These are phyloP conservation scores for Eulithis prunata DNA, from an alignment of 2,888 invertebrate species.

Conservation along the genomic window DNA sequence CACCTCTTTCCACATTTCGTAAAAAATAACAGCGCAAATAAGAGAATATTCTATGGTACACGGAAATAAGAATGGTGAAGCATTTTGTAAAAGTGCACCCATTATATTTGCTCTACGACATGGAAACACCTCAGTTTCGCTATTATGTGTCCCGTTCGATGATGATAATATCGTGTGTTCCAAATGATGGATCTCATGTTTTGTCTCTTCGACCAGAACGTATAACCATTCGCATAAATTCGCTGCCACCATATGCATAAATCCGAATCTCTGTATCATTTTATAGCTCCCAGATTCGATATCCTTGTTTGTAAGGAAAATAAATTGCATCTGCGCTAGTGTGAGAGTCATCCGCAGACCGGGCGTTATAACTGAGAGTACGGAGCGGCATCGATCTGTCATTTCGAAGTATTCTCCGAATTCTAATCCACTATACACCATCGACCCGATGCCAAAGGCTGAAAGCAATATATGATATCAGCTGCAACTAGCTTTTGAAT, in stretches of 20 bases:
- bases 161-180: conserved; percentile 68
- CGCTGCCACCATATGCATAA: conserved; percentile 97
- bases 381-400: conserved; percentile 86
- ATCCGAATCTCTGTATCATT: conserved; percentile 92
- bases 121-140: conserved; percentile 52
- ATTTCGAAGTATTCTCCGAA: conserved; percentile 91
- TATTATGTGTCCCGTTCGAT: conserved; percentile 49
- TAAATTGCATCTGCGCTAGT: conserved; percentile 96
- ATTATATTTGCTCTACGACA: conserved; percentile 88
- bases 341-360: conserved; percentile 92
- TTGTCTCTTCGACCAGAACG: conserved; percentile 94
- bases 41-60: conserved; percentile 96
- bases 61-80: conserved; percentile 93
- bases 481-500: conserved; percentile 21
- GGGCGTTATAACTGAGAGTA: conserved; percentile 90
- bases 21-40: conserved; percentile 94
- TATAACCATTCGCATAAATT: conserved; percentile 97
- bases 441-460: conserved; percentile 86
- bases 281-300: conserved; percentile 86
- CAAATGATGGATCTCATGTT: conserved; percentile 92
- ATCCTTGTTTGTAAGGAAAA: conserved; percentile 94
- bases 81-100: conserved; percentile 88
- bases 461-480: conserved; percentile 40
- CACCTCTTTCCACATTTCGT: conserved; percentile 96
- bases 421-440: conserved; percentile 89